Percentiles rank a stretch among this genome's conserved stretches.
These are phyloP conservation scores for Epinephelus malabaricus DNA, from an alignment of 2,797 vertebrate genomes.

Conservation along the genomic window DNA sequence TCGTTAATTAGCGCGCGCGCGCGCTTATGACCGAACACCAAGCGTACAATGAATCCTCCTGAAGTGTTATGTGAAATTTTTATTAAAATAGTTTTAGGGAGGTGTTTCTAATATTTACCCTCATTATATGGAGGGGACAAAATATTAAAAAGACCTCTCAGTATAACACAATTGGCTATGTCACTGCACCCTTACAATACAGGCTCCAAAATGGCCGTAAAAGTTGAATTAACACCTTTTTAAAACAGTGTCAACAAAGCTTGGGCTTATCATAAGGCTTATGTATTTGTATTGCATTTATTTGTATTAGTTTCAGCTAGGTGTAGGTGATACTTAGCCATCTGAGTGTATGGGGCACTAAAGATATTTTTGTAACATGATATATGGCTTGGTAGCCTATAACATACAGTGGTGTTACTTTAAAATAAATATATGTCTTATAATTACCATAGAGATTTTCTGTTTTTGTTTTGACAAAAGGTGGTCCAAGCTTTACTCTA, in stretches of 20 bases:
- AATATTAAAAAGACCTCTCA: conserved; percentile 8
- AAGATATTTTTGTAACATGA: not conserved
- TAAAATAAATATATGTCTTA: not conserved
- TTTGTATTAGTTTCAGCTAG: not conserved
- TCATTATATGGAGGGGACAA: fast-evolving
- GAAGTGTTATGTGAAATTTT: not conserved
- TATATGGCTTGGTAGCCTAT: too few species aligned
- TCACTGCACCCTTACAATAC: not conserved
- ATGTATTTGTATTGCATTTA: not conserved
- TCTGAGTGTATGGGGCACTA: not conserved
- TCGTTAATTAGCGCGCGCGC: too few species aligned
- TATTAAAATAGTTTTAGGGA: not conserved
- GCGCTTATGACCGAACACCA: not conserved
- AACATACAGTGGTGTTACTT: not conserved
- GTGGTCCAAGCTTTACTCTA: too few species aligned
- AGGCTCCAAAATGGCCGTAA: not conserved
- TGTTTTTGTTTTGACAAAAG: not conserved
- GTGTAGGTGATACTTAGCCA: not conserved
- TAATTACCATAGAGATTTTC: not conserved
- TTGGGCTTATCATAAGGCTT: not conserved
- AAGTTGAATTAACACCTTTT: not conserved
- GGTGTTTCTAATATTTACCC: not conserved
- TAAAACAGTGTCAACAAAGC: not conserved
- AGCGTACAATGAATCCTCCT: not conserved
- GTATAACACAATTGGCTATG: not conserved